Evolutionary conservation across 2,113 vertebrate species (phyloP).

Genomic region (Acanthisitta chloris): DNA sequence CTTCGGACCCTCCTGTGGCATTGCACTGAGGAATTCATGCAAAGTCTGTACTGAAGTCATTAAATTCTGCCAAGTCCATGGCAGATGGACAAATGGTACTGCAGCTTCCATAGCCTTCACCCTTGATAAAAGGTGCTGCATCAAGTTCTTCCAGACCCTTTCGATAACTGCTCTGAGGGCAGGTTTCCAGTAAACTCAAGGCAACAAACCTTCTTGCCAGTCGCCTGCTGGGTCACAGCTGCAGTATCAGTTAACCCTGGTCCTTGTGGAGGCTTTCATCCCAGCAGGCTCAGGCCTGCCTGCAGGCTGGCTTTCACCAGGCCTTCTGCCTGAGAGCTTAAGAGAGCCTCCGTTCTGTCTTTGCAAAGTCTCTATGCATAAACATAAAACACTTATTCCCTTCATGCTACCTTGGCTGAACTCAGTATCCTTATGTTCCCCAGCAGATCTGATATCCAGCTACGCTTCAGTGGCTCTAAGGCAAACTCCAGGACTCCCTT

Average conservation of each 20-base stretch:
- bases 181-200: background rate
- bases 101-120: accelerated
- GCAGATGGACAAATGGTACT: background rate
- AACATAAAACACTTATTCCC: background rate
- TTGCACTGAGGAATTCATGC: background rate
- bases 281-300: background rate
- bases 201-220: background rate
- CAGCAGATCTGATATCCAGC: background rate
- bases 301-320: background rate
- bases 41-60: background rate
- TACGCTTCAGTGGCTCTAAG: background rate
- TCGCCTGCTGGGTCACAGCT: background rate
- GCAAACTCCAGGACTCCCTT: background rate
- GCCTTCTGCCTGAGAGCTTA: background rate
- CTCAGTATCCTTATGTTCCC: background rate
- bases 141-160: background rate
- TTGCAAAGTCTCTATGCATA: background rate
- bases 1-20: background rate
- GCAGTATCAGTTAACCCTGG: accelerated
- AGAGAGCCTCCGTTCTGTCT: background rate
- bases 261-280: background rate
- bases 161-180: background rate
- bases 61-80: accelerated
- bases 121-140: background rate
- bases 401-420: background rate